Percentiles rank a stretch among this genome's conserved stretches.
Evolutionary conservation across 2,888 invertebrate species (phyloP).

Genomic region (Dynastes grantii): DNA sequence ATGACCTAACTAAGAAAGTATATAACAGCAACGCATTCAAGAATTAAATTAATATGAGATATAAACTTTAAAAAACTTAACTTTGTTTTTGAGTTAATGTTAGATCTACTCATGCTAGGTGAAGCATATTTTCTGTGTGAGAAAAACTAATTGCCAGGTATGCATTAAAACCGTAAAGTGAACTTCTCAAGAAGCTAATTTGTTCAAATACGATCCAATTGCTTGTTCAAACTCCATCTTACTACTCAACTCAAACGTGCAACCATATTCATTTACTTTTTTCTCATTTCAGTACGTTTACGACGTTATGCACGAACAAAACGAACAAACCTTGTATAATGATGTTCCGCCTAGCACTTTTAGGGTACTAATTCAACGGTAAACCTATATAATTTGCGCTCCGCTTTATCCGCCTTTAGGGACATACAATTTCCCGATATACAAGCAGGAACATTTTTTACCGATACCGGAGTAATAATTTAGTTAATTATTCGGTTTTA

Average conservation of each 20-base stretch:
- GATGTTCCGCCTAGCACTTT: constrained; percentile 25
- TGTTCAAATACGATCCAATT: background rate
- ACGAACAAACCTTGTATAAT: constrained; percentile 21
- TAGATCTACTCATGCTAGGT: too few relatives aligned
- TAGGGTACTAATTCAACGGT: constrained; percentile 19
- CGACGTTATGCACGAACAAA: background rate
- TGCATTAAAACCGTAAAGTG: too few relatives aligned
- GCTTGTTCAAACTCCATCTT: background rate
- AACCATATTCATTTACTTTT: too few relatives aligned
- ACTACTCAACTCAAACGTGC: background rate
- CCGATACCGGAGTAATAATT: constrained; percentile 19
- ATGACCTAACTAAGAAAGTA: too few relatives aligned
- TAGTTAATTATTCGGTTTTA: constrained; percentile 23
- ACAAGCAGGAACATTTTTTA: constrained; percentile 4
- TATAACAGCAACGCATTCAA: too few relatives aligned
- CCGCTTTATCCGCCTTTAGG: constrained; percentile 27
- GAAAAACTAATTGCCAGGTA: too few relatives aligned
- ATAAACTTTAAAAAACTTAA: too few relatives aligned
- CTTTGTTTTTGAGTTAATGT: too few relatives aligned
- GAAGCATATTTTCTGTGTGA: too few relatives aligned
- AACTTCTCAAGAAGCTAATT: background rate
- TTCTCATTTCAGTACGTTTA: background rate
- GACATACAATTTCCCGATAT: constrained; percentile 34
- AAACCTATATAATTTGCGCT: constrained; percentile 34
- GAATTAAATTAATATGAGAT: too few relatives aligned